These are phyloP conservation scores for Raja brachyura DNA, from an alignment of 2,113 vertebrate species.

Conservation along the genomic window DNA sequence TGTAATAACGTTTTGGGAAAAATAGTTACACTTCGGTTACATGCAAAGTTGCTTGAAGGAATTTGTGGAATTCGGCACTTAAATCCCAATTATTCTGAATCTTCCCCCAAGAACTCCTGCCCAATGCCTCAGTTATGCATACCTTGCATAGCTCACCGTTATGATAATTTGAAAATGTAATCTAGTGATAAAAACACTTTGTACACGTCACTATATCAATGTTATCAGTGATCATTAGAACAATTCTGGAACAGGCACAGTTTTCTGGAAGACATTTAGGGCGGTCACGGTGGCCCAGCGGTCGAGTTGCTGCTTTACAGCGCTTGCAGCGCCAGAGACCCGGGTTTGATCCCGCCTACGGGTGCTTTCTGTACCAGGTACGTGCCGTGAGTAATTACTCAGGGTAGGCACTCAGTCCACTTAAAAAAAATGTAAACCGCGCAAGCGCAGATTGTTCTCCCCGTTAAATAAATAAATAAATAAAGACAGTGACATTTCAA, in stretches of 20 bases:
- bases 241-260: background rate
- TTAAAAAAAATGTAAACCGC: too few relatives aligned
- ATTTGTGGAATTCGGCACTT: background rate
- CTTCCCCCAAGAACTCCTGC: background rate
- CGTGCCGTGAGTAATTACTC: too few relatives aligned
- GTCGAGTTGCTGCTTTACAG: too few relatives aligned
- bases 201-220: background rate
- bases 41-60: background rate
- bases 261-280: background rate
- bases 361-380: too few relatives aligned
- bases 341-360: too few relatives aligned
- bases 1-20: background rate
- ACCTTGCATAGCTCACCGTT: background rate
- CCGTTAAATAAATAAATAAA: too few relatives aligned
- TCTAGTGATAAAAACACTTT: background rate
- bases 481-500: too few relatives aligned
- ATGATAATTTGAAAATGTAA: background rate
- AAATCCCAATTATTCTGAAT: background rate
- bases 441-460: too few relatives aligned
- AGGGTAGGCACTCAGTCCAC: too few relatives aligned
- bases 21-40: background rate
- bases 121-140: background rate
- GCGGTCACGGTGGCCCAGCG: too few relatives aligned
- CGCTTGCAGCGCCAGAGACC: too few relatives aligned
- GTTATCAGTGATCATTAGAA: background rate